Percentiles rank a stretch among this genome's conserved stretches.
Evolutionary conservation across 1,140 invertebrate species (phyloP).

Genomic region (Zophobas atratus): DNA sequence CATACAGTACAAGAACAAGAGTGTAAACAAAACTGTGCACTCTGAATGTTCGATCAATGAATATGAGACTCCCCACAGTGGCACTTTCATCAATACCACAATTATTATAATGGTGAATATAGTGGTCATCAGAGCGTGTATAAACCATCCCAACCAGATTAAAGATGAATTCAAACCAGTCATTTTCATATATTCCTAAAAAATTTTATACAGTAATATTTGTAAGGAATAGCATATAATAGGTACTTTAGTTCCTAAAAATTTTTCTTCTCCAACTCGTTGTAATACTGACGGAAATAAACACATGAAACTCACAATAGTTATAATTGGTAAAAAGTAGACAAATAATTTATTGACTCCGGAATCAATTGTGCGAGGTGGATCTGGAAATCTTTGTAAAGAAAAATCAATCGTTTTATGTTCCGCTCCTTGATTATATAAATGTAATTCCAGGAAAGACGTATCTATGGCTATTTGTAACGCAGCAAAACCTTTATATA

Average conservation of each 20-base stretch:
- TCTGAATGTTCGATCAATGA: constrained; percentile 69
- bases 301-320: constrained; percentile 64
- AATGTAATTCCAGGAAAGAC: constrained; percentile 58
- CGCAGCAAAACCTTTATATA: constrained; percentile 60
- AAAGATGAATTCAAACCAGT: constrained; percentile 78
- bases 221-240: neutral
- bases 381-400: constrained; percentile 64
- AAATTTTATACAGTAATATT: constrained; percentile 43
- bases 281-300: constrained; percentile 63
- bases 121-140: constrained; percentile 73
- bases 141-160: constrained; percentile 78
- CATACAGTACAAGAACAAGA: constrained; percentile 70
- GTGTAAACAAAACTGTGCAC: constrained; percentile 69
- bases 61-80: constrained; percentile 59
- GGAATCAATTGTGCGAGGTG: constrained; percentile 61
- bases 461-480: constrained; percentile 62
- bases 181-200: constrained; percentile 81
- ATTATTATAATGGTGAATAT: constrained; percentile 70
- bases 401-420: neutral
- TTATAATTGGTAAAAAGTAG: constrained; percentile 61
- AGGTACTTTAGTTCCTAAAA: constrained; percentile 64
- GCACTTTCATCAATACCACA: constrained; percentile 67
- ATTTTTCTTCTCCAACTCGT: constrained; percentile 66
- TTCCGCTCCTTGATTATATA: constrained; percentile 1
- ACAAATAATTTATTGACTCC: constrained; percentile 58